phyloP scores from a whole-genome alignment of 2,888 invertebrate species.

The Drosophila kambysellisi region DNA sequence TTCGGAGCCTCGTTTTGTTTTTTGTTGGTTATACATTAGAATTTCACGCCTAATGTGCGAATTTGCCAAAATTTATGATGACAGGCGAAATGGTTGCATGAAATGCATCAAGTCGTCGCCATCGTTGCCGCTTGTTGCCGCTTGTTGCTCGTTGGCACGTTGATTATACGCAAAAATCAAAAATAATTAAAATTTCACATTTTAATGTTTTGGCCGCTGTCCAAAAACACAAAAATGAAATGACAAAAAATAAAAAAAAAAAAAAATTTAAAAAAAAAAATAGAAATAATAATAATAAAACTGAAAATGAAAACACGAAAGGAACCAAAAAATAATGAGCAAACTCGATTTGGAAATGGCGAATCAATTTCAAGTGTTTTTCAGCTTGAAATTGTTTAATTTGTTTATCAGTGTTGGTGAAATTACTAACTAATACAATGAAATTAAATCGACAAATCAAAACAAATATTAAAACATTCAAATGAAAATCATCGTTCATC shows the following conservation, averaged over 20 bases:
- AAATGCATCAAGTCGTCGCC: conserved; percentile 56
- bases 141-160: conserved; percentile 61
- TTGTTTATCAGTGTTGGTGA: not conserved
- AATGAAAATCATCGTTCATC: not conserved
- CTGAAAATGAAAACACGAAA: conserved; percentile 14
- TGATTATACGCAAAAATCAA: conserved; percentile 82
- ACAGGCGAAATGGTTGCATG: conserved; percentile 65
- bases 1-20: not conserved
- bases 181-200: conserved; percentile 81
- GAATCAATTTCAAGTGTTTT: conserved; percentile 12
- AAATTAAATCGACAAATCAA: not conserved
- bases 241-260: conserved; percentile 23
- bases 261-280: not conserved
- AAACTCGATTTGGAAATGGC: conserved; percentile 4
- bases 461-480: not conserved
- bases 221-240: conserved; percentile 51
- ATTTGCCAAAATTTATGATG: conserved; percentile 78
- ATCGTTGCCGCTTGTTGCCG: conserved; percentile 43
- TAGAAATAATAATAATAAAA: conserved; percentile 10
- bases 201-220: conserved; percentile 74
- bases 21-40: not conserved
- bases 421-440: not conserved
- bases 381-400: not conserved
- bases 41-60: conserved; percentile 75
- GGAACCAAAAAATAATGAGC: not conserved